These are phyloP conservation scores for Diachrysia chrysitis DNA, from an alignment of 2,888 invertebrate species.

Conservation along the genomic window DNA sequence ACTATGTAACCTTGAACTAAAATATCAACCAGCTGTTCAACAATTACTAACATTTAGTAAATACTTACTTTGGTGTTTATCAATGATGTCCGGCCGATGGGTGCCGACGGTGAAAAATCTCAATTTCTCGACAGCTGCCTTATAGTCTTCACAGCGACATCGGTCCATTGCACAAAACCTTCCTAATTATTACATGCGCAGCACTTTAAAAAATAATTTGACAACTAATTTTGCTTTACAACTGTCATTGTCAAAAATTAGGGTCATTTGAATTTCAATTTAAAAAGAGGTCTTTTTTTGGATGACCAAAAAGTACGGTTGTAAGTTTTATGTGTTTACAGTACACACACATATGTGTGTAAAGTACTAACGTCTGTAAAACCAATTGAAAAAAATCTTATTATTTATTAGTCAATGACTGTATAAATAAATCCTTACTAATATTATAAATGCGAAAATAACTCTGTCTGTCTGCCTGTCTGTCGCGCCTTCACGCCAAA, in stretches of 20 bases:
- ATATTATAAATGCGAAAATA: too few species aligned
- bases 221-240: constrained; percentile 25
- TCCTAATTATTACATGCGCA: constrained; percentile 5
- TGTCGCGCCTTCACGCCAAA: too few species aligned
- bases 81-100: constrained; percentile 73
- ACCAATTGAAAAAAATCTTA: too few species aligned
- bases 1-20: too few species aligned
- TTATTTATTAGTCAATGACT: too few species aligned
- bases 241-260: constrained; percentile 43
- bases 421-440: too few species aligned
- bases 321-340: not conserved
- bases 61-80: constrained; percentile 72
- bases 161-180: constrained; percentile 73
- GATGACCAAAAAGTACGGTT: constrained; percentile 15
- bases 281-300: constrained; percentile 3
- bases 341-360: too few species aligned
- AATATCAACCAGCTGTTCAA: too few species aligned
- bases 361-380: too few species aligned
- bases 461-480: too few species aligned
- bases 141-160: constrained; percentile 80
- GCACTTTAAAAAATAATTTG: constrained; percentile 16
- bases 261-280: constrained; percentile 26
- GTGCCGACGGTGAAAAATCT: constrained; percentile 80
- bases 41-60: not conserved
- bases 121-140: constrained; percentile 75